Evolutionary conservation across 2,888 invertebrate genomes (phyloP).

Genomic region (Mongoloraphidia duomilia): DNA sequence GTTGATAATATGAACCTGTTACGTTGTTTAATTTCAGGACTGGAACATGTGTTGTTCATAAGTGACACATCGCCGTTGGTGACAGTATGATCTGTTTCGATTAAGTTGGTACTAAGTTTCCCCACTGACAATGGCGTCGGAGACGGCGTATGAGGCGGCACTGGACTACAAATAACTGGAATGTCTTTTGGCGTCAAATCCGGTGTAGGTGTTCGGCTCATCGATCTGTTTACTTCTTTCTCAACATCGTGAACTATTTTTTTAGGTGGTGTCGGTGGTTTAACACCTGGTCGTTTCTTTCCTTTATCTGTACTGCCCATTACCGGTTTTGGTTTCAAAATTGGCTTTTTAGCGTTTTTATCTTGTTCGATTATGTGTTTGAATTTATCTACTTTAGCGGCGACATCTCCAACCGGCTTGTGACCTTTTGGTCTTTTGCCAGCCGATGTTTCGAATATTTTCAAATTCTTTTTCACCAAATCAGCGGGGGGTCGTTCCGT

Average conservation of each 20-base stretch:
- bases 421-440: constrained; percentile 37
- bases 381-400: constrained; percentile 47
- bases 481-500: constrained; percentile 78
- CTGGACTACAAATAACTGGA: constrained; percentile 13
- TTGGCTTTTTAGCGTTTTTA: constrained; percentile 30
- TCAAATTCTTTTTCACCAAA: constrained; percentile 72
- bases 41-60: too few relatives aligned
- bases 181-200: constrained; percentile 33
- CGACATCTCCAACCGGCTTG: constrained; percentile 43
- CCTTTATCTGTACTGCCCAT: constrained; percentile 1
- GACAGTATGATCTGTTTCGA: too few relatives aligned
- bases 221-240: constrained; percentile 13
- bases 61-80: too few relatives aligned
- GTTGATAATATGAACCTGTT: too few relatives aligned
- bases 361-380: constrained; percentile 45
- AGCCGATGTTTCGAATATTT: constrained; percentile 64
- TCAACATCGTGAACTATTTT: constrained; percentile 12
- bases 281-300: constrained; percentile 9
- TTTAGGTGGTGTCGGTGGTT: constrained; percentile 13
- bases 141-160: too few relatives aligned
- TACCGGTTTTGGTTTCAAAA: constrained; percentile 32
- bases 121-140: too few relatives aligned
- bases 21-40: too few relatives aligned
- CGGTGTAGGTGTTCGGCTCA: constrained; percentile 29
- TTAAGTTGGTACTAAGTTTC: too few relatives aligned